A percentile compares a stretch with the other conserved stretches of the same genome.
Conservation (phyloP, 2,113 vertebrate species). For the Balaenoptera acutorostrata region DNA sequence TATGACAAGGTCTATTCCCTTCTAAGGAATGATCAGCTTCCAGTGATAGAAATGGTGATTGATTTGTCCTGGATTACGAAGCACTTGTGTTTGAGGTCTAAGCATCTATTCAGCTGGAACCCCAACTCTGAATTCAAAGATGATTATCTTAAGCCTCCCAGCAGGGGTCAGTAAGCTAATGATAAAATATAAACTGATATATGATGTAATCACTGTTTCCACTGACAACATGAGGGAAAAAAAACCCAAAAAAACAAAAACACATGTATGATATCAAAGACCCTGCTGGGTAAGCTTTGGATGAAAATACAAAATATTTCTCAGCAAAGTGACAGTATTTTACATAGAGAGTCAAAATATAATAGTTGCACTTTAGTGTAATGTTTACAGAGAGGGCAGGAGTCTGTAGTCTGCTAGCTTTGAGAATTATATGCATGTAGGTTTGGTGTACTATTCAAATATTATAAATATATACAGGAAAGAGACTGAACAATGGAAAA, state of each 20-base stretch:
- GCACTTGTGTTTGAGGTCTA: neutral
- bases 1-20: neutral
- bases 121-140: neutral
- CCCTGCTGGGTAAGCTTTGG: neutral
- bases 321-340: neutral
- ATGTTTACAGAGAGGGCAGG: neutral
- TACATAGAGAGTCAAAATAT: neutral
- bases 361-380: neutral
- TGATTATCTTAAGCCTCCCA: slow-evolving; percentile 64
- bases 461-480: neutral
- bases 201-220: neutral
- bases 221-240: neutral
- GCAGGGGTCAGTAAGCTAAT: slow-evolving; percentile 75
- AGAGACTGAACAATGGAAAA: neutral
- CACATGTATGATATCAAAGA: neutral
- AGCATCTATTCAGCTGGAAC: neutral
- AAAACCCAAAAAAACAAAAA: neutral
- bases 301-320: neutral
- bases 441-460: neutral
- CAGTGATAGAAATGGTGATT: neutral
- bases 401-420: neutral
- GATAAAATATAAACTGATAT: slow-evolving; percentile 48
- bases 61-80: neutral
- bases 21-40: neutral
- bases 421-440: neutral